Evolutionary conservation across 2,888 invertebrate species (phyloP), one percentile per base, ranked within the genome.

Genomic region (Ypsolopha sequella): DNA sequence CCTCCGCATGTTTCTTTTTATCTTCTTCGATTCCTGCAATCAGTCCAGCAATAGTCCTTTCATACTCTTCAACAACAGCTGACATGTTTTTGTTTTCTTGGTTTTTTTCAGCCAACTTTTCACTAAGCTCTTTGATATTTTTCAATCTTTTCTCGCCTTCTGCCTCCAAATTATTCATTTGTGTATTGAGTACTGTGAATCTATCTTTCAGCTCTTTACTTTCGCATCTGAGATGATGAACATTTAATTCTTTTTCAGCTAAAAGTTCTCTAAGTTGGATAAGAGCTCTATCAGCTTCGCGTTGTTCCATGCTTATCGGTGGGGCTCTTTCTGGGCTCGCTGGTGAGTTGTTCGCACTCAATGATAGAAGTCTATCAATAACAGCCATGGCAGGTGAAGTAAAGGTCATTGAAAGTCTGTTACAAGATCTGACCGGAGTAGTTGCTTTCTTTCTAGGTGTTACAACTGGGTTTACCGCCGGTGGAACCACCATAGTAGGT

Each of bases 31-130:
- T 91, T 66, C 93, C 92, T 45, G 91, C 89, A 63, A 93, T 90
- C 65, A 93, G 85, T 70, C 91, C 90, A 13, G 92, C 90, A 65
- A 94, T 93, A 54, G 93, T 93, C 68, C 92, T 92, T 70, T 94
- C 93, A 79, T 93, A 94, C 64, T 93, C 93, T 65, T 91, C 91
- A 63, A 94, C 90, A 47, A 93, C 91, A 59, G 89, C 86, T 62
- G 92, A 92, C 80, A 90, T 79, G 62, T 87, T 87, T 62, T 76
- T 79, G 68, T 89, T 86, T 52, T 76, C 67, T 73, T 72, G 85
- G 33, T 70, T 85, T 58, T 81, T 85, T 58, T 86, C 82, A 36
- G 62, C 57, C 10, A 87, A 64, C 51, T 64, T 77, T 60, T 66
- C 78, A 66, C 63, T 87, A 58, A 86, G 63, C 39, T 73, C 70